These are phyloP conservation scores for Anthoptus insignis DNA, from an alignment of 2,888 invertebrate genomes.

Conservation along the genomic window DNA sequence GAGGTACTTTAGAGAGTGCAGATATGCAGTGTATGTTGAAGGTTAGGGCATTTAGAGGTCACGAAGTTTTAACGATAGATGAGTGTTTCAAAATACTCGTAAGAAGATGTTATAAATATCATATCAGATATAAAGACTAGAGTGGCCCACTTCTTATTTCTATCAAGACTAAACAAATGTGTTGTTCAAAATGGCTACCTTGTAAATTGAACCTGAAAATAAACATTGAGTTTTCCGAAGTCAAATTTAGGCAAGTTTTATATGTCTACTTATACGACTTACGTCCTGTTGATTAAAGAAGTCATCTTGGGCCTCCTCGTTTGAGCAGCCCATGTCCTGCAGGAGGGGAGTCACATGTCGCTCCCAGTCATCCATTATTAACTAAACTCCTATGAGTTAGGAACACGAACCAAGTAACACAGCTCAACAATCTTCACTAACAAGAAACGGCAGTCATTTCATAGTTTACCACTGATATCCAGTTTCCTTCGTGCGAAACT, in stretches of 20 bases:
- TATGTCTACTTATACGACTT: constrained; percentile 61
- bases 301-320: constrained; percentile 85
- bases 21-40: too few relatives aligned
- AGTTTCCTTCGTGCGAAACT: constrained; percentile 30
- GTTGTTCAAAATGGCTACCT: not conserved
- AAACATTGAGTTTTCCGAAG: not conserved
- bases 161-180: not conserved
- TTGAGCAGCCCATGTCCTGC: constrained; percentile 86
- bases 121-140: too few relatives aligned
- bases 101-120: too few relatives aligned
- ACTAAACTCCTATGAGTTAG: constrained; percentile 35
- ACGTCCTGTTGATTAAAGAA: constrained; percentile 88
- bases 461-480: constrained; percentile 61
- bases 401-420: constrained; percentile 65
- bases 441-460: constrained; percentile 62
- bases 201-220: not conserved
- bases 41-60: too few relatives aligned
- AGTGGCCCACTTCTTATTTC: too few relatives aligned
- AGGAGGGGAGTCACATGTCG: constrained; percentile 87
- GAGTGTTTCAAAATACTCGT: too few relatives aligned
- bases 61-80: too few relatives aligned
- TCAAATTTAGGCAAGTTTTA: not conserved
- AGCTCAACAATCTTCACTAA: constrained; percentile 71
- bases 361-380: constrained; percentile 88
- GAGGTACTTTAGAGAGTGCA: too few relatives aligned